A percentile compares a stretch with the other conserved stretches of the same genome.
phyloP scores from a whole-genome alignment of 1,140 invertebrate genomes.

The Trachymyrmex septentrionalis region DNA sequence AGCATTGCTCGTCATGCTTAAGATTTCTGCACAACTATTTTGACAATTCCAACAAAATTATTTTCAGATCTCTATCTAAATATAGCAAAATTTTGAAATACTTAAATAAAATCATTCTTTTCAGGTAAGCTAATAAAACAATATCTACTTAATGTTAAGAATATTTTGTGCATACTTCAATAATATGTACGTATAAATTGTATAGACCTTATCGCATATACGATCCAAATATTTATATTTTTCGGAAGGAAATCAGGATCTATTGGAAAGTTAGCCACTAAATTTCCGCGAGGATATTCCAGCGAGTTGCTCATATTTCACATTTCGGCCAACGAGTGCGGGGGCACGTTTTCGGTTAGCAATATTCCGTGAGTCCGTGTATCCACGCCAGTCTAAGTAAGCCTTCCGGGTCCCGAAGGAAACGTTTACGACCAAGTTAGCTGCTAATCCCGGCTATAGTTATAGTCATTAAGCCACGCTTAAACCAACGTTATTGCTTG shows the following conservation, averaged over 20 bases:
- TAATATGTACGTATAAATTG: conserved; percentile 2
- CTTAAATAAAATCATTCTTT: too few species aligned
- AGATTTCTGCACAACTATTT: too few species aligned
- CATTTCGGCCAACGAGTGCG: conserved; percentile 66
- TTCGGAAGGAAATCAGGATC: conserved; percentile 21
- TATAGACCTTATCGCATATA: not conserved
- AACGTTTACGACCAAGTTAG: conserved; percentile 82
- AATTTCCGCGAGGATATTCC: conserved; percentile 46
- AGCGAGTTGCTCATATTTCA: conserved; percentile 63
- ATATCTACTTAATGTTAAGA: too few species aligned
- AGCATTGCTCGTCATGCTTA: too few species aligned
- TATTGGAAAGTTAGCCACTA: conserved; percentile 37
- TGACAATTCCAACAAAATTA: too few species aligned
- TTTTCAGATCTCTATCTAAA: too few species aligned
- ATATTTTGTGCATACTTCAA: not conserved
- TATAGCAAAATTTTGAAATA: too few species aligned
- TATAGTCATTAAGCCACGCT: conserved; percentile 79
- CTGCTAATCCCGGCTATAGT: conserved; percentile 79
- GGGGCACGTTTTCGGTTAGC: conserved; percentile 67
- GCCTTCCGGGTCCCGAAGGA: conserved; percentile 72
- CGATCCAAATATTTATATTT: conserved; percentile 13
- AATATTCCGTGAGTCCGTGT: conserved; percentile 61
- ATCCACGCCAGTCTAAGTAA: conserved; percentile 56
- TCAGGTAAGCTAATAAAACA: not conserved
- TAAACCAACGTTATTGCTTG: conserved; percentile 76